A percentile compares a stretch with the other conserved stretches of the same genome.
phyloP scores from a whole-genome alignment of 2,797 vertebrate genomes.

The Falco novaeseelandiae region DNA sequence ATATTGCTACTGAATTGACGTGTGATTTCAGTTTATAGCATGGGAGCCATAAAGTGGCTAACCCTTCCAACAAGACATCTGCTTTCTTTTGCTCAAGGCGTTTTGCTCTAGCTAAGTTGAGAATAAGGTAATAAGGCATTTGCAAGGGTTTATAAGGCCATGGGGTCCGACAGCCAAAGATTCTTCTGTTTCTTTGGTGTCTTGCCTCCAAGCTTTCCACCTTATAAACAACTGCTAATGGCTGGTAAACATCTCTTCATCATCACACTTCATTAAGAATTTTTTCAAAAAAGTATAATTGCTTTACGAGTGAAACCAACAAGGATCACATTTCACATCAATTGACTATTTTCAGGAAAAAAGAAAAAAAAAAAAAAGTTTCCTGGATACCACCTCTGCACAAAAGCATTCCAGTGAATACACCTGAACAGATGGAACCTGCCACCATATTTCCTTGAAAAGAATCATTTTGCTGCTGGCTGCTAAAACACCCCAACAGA shows the following conservation, averaged over 20 bases:
- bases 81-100: conserved; percentile 58
- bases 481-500: conserved; percentile 57
- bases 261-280: conserved; percentile 4
- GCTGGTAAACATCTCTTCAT: conserved; percentile 65
- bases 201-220: conserved; percentile 56
- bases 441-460: conserved; percentile 47
- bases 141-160: conserved; percentile 66
- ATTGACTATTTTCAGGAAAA: conserved; percentile 7
- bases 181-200: conserved; percentile 38
- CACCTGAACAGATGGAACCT: conserved; percentile 54
- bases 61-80: conserved; percentile 38
- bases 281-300: conserved; percentile 47
- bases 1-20: conserved; percentile 72
- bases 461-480: conserved; percentile 55
- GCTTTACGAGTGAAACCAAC: conserved; percentile 56
- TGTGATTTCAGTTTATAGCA: conserved; percentile 47
- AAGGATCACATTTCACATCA: conserved; percentile 6
- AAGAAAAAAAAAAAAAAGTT: background rate
- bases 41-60: background rate
- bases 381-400: conserved; percentile 41
- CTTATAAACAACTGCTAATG: conserved; percentile 69
- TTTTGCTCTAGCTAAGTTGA: conserved; percentile 65
- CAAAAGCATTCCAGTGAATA: conserved; percentile 47
- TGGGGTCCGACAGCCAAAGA: conserved; percentile 61
- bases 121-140: conserved; percentile 74